phyloP scores from a whole-genome alignment of 2,797 vertebrate genomes.

The Percopsis omiscomaycus region DNA sequence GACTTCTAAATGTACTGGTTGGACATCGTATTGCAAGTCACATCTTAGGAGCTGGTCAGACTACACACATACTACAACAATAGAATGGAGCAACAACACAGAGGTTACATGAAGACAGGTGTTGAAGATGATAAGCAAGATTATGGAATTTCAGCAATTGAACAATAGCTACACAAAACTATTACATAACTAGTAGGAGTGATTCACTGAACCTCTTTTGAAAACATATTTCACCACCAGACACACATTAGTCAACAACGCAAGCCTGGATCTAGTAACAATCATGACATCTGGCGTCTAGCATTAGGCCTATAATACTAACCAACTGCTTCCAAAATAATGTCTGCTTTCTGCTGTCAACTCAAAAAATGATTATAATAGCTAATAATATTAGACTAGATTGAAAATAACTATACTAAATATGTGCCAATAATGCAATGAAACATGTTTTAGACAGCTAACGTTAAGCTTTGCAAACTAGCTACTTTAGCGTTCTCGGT shows the following conservation, averaged over 20 bases:
- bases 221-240: constrained; percentile 21
- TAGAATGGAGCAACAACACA: constrained; percentile 15
- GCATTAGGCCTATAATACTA: background rate
- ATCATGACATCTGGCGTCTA: constrained; percentile 4
- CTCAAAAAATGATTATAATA: too few species aligned
- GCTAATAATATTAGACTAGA: too few species aligned
- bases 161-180: constrained; percentile 14
- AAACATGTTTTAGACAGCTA: background rate
- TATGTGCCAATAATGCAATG: too few species aligned
- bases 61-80: background rate
- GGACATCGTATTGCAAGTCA: constrained; percentile 14
- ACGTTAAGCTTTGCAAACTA: background rate
- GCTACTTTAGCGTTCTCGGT: background rate
- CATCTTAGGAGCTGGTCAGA: constrained; percentile 35
- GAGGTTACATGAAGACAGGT: background rate
- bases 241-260: constrained; percentile 15
- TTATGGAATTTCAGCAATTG: constrained; percentile 18
- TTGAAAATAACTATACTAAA: too few species aligned
- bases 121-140: too few species aligned
- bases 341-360: too few species aligned
- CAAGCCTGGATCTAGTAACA: constrained; percentile 21
- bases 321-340: background rate
- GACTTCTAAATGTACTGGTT: constrained; percentile 11
- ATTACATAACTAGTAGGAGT: constrained; percentile 45
- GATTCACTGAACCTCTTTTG: constrained; percentile 36